phyloP scores from a whole-genome alignment of 2,888 invertebrate genomes.

The Anaspis maculata region DNA sequence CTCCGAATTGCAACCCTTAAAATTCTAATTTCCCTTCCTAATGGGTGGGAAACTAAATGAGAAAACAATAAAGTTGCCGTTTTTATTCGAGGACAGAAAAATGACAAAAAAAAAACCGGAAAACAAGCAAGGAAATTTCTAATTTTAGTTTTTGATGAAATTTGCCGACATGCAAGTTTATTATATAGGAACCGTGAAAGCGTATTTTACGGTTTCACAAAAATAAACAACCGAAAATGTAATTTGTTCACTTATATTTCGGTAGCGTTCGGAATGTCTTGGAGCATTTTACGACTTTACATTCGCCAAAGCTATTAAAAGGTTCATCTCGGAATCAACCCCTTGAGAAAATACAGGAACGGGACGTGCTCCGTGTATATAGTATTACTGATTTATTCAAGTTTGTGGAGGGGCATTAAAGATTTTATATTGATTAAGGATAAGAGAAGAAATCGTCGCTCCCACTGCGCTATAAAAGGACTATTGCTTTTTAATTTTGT shows the following conservation, averaged over 20 bases:
- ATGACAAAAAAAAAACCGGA: no score
- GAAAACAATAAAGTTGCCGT: no score
- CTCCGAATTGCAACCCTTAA: constrained; percentile 27
- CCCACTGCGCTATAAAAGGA: no score
- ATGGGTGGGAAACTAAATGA: background rate
- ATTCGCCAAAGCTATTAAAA: constrained; percentile 28
- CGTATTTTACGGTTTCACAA: constrained; percentile 7
- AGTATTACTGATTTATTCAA: constrained; percentile 22
- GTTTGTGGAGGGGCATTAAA: constrained; percentile 8
- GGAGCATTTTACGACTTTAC: constrained; percentile 29
- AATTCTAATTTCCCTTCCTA: constrained; percentile 19
- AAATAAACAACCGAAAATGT: constrained; percentile 14
- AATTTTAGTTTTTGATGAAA: no score
- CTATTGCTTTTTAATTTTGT: no score
- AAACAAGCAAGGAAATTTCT: no score
- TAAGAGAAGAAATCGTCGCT: no score
- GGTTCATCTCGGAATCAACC: constrained; percentile 30
- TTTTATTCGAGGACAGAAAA: no score
- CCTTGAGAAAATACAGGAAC: constrained; percentile 29
- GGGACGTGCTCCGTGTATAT: constrained; percentile 26
- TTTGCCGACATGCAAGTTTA: no score
- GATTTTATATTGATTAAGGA: no score
- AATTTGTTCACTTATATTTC: constrained; percentile 23
- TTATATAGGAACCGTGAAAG: no score
- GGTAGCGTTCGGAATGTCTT: constrained; percentile 19